Evolutionary conservation across 1,140 invertebrate genomes (phyloP).

Genomic region (Drosophila orena): DNA sequence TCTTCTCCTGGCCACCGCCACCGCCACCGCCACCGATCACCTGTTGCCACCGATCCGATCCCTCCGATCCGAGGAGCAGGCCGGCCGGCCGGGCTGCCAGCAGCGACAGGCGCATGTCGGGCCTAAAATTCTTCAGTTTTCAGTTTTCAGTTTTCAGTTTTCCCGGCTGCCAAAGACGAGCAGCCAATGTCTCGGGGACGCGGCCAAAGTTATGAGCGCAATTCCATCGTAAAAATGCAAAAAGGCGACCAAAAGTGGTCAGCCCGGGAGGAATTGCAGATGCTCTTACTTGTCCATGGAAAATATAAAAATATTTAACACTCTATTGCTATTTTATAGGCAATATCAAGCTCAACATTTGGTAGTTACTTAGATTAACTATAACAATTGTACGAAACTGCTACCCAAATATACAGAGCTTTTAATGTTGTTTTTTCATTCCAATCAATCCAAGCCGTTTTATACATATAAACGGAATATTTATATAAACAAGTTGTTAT

Average conservation of each 20-base stretch:
- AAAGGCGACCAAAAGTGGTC: conserved; percentile 28
- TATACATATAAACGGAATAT: no score
- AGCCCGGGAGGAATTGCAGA: not conserved
- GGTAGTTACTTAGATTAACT: no score
- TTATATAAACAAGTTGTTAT: not conserved
- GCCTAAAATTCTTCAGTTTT: conserved; percentile 68
- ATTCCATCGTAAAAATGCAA: conserved; percentile 80
- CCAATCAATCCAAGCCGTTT: not conserved
- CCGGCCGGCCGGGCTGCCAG: conserved; percentile 45
- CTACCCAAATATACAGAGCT: no score
- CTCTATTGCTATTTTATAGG: no score
- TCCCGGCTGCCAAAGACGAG: conserved; percentile 59
- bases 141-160: conserved; percentile 55
- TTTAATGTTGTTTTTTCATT: not conserved
- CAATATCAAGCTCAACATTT: no score
- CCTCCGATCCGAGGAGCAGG: conserved; percentile 1
- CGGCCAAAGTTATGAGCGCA: conserved; percentile 77
- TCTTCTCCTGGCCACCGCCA: not conserved
- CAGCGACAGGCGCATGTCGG: conserved; percentile 61
- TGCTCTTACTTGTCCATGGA: conserved; percentile 8
- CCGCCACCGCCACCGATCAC: conserved; percentile 16
- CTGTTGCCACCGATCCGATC: conserved; percentile 21
- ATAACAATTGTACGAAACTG: no score
- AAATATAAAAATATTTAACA: not conserved
- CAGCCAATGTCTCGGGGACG: conserved; percentile 46